Evolutionary conservation across 2,797 vertebrate genomes (phyloP).

Genomic region (Phyllotis vaccarum): DNA sequence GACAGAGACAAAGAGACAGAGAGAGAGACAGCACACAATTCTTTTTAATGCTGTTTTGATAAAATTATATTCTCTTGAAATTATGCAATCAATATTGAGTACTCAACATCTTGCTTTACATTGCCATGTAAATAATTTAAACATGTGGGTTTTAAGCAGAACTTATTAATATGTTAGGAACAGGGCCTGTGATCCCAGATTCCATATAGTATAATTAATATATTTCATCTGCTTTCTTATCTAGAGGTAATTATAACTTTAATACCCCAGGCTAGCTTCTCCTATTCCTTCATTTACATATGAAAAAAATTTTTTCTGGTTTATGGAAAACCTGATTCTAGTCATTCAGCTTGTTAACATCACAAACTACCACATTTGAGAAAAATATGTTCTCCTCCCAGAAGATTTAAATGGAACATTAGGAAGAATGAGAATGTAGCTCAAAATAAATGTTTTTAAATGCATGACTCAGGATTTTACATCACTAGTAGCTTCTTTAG

Average conservation of each 20-base stretch:
- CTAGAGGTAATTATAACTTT: constrained; percentile 30
- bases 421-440: constrained; percentile 13
- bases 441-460: constrained; percentile 61
- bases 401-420: constrained; percentile 38
- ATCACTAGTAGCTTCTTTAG: constrained; percentile 22
- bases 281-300: constrained; percentile 53
- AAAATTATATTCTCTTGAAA: not conserved
- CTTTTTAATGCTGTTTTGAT: not conserved
- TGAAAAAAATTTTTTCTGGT: constrained; percentile 55
- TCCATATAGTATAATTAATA: constrained; percentile 27
- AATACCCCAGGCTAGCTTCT: constrained; percentile 60
- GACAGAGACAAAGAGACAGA: too few relatives aligned
- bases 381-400: constrained; percentile 58
- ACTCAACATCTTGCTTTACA: not conserved
- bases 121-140: not conserved
- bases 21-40: not conserved
- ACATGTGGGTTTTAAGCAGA: not conserved
- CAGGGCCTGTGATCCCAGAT: not conserved
- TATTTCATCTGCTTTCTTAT: constrained; percentile 65
- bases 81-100: not conserved
- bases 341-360: not conserved
- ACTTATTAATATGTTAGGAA: not conserved
- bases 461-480: constrained; percentile 20
- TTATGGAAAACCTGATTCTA: constrained; percentile 52
- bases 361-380: constrained; percentile 2